Evolutionary conservation across 1,140 invertebrate species (phyloP), one percentile per base, ranked within the genome.

Genomic region (Heliothis subflexa): DNA sequence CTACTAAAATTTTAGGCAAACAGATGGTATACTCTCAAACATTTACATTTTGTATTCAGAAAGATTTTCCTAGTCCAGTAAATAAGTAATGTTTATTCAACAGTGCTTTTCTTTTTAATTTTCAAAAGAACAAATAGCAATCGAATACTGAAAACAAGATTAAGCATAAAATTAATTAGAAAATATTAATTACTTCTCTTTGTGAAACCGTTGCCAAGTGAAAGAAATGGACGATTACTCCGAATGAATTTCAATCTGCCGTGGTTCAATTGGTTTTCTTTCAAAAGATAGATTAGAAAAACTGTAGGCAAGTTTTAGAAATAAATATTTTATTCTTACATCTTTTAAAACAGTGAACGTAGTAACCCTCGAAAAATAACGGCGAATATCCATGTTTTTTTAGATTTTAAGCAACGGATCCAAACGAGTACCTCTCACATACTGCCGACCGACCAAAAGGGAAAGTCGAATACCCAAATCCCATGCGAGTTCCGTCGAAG

Each of bases 401-500:
- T 16, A 16, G 21, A 55, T 54, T 71, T 71, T 16, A 54, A 71
- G n/a, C 25, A 54, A 55, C 25, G 1, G 4, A 33, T 16, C 16
- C 25, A 71, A 71, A 33, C 68, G 54, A 33, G 33, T 33, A 33
- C 33, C 12, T 40, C 13, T 0, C 10, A 54, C 40, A 52, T 2
- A 3, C 21, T 25, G 18, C 47, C 25, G n/a, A 55, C 9, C 62
- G 10, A 64, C 61, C 66, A 59, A 59, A 73, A 73, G 47, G 54
- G 16, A 47, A 47, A 59, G 45, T 33, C 25, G 49, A 62, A 62
- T 72, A 55, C n/a, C 18, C 73, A 50, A 72, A 62, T 75, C 73
- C 47, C 73, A 75, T 2, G 73, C 47, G 73, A 52, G 9, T 59
- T 28, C 59, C 25, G 21, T 40, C 25, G 33, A 61, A 45, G 59